These are phyloP conservation scores for Notolepis coatsorum DNA, from an alignment of 2,797 vertebrate genomes.

Conservation along the genomic window DNA sequence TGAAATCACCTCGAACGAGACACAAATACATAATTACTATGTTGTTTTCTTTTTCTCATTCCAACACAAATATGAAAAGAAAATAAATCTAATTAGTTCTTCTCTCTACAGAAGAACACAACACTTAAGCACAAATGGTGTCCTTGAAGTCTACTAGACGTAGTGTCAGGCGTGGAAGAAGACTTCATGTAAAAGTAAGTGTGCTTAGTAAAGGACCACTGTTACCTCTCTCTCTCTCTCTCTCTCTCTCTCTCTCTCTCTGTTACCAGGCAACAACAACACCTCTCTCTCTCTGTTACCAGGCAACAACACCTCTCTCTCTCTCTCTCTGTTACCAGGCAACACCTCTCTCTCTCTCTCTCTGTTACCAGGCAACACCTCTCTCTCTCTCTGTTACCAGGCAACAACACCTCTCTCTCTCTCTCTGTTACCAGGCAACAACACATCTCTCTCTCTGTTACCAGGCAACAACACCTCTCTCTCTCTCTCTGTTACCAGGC, in stretches of 20 bases:
- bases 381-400: no score
- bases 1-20: slow-evolving; percentile 56
- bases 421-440: slow-evolving; percentile 35
- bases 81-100: slow-evolving; percentile 13
- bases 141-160: slow-evolving; percentile 43
- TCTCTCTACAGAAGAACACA: slow-evolving; percentile 29
- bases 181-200: slow-evolving; percentile 58
- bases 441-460: no score
- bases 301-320: slow-evolving; percentile 54
- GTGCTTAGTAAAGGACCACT: slow-evolving; percentile 66
- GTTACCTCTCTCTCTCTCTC: slow-evolving; percentile 41
- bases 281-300: no score
- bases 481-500: slow-evolving; percentile 41
- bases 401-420: slow-evolving; percentile 54
- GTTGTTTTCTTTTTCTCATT: slow-evolving; percentile 11
- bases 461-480: slow-evolving; percentile 52
- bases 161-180: slow-evolving; percentile 42
- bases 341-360: slow-evolving; percentile 45
- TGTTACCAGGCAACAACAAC: no score
- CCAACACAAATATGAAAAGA: slow-evolving; percentile 35
- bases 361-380: slow-evolving; percentile 45
- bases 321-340: slow-evolving; percentile 41
- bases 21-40: slow-evolving; percentile 23
- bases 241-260: slow-evolving; percentile 44
- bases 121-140: slow-evolving; percentile 43